phyloP scores from a whole-genome alignment of 1,140 invertebrate species.

The Cyclargus thomasi region DNA sequence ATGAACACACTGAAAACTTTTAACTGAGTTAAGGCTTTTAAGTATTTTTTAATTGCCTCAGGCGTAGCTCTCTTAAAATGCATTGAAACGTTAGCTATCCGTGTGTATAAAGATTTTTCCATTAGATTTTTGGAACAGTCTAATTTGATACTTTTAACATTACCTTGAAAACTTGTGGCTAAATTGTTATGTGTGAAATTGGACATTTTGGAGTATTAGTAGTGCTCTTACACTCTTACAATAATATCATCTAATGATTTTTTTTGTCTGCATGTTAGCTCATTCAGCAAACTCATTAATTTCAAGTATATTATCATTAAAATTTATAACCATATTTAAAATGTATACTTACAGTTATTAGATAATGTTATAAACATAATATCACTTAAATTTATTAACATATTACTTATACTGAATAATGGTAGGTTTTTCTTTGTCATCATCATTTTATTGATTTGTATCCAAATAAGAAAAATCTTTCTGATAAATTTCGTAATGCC shows the following conservation, averaged over 20 bases:
- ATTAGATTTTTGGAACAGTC: neutral
- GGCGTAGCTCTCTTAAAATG: neutral
- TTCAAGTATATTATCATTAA: too few relatives aligned
- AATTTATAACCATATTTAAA: too few relatives aligned
- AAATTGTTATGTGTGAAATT: neutral
- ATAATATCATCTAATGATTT: neutral
- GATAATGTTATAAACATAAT: too few relatives aligned
- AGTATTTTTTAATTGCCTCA: neutral
- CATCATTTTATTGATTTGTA: conserved; percentile 20
- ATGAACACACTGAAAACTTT: too few relatives aligned
- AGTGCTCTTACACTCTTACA: neutral
- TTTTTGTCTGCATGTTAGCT: too few relatives aligned
- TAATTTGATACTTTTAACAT: neutral
- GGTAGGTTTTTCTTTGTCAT: too few relatives aligned
- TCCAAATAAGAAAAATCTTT: conserved; percentile 29
- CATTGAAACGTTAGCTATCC: neutral
- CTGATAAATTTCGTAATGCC: conserved; percentile 29
- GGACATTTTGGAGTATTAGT: neutral
- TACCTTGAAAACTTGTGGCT: neutral
- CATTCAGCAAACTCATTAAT: too few relatives aligned
- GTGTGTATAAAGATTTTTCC: too few relatives aligned
- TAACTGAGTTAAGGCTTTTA: neutral
- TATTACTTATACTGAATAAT: too few relatives aligned
- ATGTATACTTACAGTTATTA: too few relatives aligned
- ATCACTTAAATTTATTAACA: too few relatives aligned